Evolutionary conservation across 2,888 invertebrate species (phyloP), one percentile per base, ranked within the genome.

Genomic region (Leptinotarsa tumamoca): DNA sequence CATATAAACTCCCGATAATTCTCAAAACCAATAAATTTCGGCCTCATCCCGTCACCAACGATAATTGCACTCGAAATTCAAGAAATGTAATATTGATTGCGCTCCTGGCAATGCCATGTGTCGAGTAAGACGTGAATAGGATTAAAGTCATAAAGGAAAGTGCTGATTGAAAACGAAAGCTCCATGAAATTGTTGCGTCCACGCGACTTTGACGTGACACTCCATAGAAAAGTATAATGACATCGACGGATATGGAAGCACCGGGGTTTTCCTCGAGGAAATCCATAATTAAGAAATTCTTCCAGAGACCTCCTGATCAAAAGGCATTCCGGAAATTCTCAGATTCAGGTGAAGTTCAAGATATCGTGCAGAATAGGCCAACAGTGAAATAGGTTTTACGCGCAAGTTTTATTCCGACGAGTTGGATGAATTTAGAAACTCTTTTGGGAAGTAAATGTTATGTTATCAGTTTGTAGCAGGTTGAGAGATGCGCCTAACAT

Each of bases 211-310:
- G 33, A 63, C 33, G 43, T 27, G 27, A 33, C 43, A 33, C 2
- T 43, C 63, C 27, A 63, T 43, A n/a, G n/a, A 27, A 43, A 63
- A 63, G 10, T 63, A 63, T 63, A 63, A 63, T 15, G 63, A n/a
- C 63, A 58, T 21, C n/a, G 33, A 27, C 63, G 43, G 63, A 63
- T 43, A 63, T 43, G 33, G 63, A 63, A 43, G 5, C 63, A 33
- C 33, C 14, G 43, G 43, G 61, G 4, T 33, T 63, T 63, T 63
- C 4, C 43, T 33, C 79, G 77, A 80, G 81, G 81, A 79, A 80
- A 81, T 80, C 78, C 80, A 80, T 83, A 83, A 83, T 84, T 83
- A 83, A 83, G 83, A 83, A 83, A 84, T 83, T 84, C 83, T 84
- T 83, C 82, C 82, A 79, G 78, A 83, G 81, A 81, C 81, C 82